Evolutionary conservation across 2,888 invertebrate genomes (phyloP).

Genomic region (Trissonchulus latispiculum): DNA sequence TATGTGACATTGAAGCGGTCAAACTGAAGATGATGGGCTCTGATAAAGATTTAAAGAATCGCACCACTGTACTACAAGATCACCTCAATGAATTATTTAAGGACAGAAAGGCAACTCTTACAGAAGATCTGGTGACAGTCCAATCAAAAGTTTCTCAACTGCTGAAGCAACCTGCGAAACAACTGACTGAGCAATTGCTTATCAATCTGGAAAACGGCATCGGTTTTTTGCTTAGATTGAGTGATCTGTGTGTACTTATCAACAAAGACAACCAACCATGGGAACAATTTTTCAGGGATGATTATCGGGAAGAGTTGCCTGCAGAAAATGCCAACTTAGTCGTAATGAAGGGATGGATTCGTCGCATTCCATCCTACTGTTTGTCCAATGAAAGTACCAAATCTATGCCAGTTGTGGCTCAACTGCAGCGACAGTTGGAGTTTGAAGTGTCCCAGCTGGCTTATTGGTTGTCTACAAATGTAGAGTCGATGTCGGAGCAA

Average conservation of each 20-base stretch:
- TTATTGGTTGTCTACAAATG: neutral
- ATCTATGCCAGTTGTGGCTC: neutral
- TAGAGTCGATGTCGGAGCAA: neutral
- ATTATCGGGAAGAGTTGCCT: too few relatives aligned
- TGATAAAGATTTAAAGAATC: too few relatives aligned
- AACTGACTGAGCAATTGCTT: neutral
- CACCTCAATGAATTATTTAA: neutral
- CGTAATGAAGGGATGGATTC: neutral
- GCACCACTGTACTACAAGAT: too few relatives aligned
- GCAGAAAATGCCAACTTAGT: too few relatives aligned
- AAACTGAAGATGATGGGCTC: neutral
- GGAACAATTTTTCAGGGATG: neutral
- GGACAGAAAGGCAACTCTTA: neutral
- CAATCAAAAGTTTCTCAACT: neutral
- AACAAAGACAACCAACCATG: neutral
- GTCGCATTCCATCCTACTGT: neutral
- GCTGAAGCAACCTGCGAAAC: neutral
- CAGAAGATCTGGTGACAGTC: neutral
- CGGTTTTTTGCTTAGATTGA: too few relatives aligned
- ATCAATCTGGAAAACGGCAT: neutral
- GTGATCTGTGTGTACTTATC: too few relatives aligned
- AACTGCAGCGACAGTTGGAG: neutral
- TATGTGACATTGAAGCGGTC: constrained; percentile 43
- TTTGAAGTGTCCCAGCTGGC: neutral
- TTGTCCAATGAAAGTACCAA: too few relatives aligned